Evolutionary conservation across 2,113 vertebrate genomes (phyloP).

Genomic region (Triplophysa siluroides): DNA sequence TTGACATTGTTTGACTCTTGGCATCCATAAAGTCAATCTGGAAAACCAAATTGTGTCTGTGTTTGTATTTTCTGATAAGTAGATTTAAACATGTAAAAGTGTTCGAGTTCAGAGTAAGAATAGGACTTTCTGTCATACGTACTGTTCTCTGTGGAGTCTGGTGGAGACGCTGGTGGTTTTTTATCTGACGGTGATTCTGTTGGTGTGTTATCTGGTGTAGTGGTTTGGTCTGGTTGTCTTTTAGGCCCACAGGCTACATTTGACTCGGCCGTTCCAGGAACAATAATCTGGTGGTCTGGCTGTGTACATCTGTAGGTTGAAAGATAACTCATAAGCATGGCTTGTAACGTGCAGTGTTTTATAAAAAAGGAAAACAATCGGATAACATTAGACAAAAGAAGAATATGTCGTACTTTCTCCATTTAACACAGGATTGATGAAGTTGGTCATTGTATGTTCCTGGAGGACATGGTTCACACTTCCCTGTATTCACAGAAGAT

Average conservation of each 20-base stretch:
- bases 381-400: not conserved
- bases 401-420: constrained; percentile 50
- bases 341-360: no score
- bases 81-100: no score
- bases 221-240: not conserved
- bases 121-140: not conserved
- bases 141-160: not conserved
- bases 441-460: constrained; percentile 68
- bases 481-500: constrained; percentile 53
- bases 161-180: not conserved
- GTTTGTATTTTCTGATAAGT: no score
- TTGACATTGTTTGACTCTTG: not conserved
- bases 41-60: no score
- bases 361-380: no score
- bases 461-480: constrained; percentile 64
- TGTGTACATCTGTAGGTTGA: constrained; percentile 36
- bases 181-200: not conserved
- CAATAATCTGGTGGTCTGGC: constrained; percentile 16
- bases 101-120: no score
- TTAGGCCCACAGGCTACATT: constrained; percentile 31
- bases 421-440: constrained; percentile 64
- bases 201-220: not conserved
- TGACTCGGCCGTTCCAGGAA: not conserved
- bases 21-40: no score
- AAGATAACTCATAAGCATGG: not conserved